Percentiles rank a stretch among this genome's conserved stretches.
These are phyloP conservation scores for Archips crataeganus DNA, from an alignment of 2,888 invertebrate genomes.

Conservation along the genomic window DNA sequence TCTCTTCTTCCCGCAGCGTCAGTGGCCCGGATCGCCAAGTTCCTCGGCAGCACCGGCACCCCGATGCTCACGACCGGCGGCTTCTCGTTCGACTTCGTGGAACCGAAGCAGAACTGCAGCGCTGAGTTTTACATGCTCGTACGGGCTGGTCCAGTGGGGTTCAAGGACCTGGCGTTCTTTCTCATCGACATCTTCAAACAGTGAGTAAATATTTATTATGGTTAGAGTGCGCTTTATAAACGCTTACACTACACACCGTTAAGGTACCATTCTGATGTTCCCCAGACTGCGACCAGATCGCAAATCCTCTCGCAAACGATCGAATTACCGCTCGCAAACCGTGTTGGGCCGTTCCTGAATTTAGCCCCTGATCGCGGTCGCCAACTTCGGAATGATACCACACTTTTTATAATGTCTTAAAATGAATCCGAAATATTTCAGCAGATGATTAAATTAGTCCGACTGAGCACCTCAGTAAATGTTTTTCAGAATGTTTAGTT, in stretches of 20 bases:
- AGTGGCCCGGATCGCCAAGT: slow-evolving; percentile 92
- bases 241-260: not conserved
- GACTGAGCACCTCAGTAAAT: no score
- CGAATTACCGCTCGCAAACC: no score
- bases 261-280: no score
- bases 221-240: not conserved
- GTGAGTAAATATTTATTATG: slow-evolving; percentile 79
- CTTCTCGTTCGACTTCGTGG: slow-evolving; percentile 91
- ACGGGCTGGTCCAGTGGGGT: slow-evolving; percentile 90
- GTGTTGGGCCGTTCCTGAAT: no score
- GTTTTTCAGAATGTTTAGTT: no score
- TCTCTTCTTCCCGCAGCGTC: slow-evolving; percentile 87
- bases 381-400: no score
- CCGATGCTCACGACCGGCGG: slow-evolving; percentile 94
- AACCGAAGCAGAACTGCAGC: slow-evolving; percentile 88
- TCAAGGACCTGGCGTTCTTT: slow-evolving; percentile 90
- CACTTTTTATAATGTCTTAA: no score
- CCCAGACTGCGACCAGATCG: no score
- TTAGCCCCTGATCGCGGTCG: no score
- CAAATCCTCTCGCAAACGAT: no score
- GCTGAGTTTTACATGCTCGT: slow-evolving; percentile 93
- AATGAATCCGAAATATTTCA: no score
- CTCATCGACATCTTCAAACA: slow-evolving; percentile 89
- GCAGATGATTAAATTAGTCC: no score
- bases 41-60: slow-evolving; percentile 89